These are phyloP conservation scores for Pelochelys cantorii DNA, from an alignment of 2,797 vertebrate genomes.

Conservation along the genomic window DNA sequence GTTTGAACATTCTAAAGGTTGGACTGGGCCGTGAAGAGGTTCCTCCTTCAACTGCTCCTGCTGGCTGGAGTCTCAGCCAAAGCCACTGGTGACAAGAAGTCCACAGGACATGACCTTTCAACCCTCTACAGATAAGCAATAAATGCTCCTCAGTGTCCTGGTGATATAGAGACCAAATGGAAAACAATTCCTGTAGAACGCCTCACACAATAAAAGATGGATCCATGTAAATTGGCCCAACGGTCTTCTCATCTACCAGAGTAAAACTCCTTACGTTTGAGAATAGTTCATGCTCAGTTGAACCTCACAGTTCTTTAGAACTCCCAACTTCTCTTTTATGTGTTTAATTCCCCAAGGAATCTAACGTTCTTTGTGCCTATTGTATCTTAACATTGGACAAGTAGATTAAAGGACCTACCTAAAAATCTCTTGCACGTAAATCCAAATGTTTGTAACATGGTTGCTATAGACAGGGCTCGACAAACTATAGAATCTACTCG, in stretches of 20 bases:
- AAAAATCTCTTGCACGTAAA: background rate
- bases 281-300: background rate
- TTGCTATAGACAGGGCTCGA: background rate
- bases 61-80: background rate
- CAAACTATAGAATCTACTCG: no score
- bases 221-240: background rate
- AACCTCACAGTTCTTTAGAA: background rate
- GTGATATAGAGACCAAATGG: background rate
- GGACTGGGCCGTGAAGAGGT: background rate
- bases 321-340: background rate
- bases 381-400: background rate
- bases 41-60: background rate
- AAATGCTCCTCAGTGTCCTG: background rate
- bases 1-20: background rate
- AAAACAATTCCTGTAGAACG: background rate
- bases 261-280: background rate
- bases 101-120: background rate
- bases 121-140: background rate
- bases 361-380: background rate
- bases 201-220: background rate
- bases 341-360: background rate
- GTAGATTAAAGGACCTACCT: background rate
- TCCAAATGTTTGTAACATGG: background rate
- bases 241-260: background rate
- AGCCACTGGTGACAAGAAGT: background rate